Evolutionary conservation across 2,888 invertebrate genomes (phyloP), one percentile per base, ranked within the genome.

Genomic region (Scrobipalpa costella): DNA sequence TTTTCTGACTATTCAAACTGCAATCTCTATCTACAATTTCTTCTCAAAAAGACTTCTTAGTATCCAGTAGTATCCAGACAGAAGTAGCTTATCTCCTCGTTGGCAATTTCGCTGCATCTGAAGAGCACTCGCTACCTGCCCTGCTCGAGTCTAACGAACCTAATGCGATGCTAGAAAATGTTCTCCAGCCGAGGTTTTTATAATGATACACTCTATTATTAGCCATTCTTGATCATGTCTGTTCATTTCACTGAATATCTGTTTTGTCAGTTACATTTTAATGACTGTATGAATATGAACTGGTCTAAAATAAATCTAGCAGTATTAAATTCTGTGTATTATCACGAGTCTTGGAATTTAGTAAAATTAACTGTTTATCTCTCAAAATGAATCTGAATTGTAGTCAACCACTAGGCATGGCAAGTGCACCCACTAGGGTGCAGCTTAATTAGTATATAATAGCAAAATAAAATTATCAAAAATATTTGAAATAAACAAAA

Each of bases 91-190:
- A 55, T 55, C 49, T 49, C 19, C 55, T 34, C 27, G 52, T 52
- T 27, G 21, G 19, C 52, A 52, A 52, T 49, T 27, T 52, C 11
- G 21, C 55, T 55, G 55, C 55, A 55, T 8, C 34, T 34, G 11
- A 15, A 55, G 55, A 27, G 27, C 55, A 7, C 27, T 52, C 27
- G 17, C 17, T 21, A 21, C 19, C 6, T 21, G 17, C 33, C 33
- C 55, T 55, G 34, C 27, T 11, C 27, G 9, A 7, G 21, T 52
- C 55, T 55, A 55, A 34, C 55, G 55, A 55, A 55, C 55, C 55
- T 34, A 55, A 34, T 55, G 15, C 33, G 21, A 27, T 52, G n/a
- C 52, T 52, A 52, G 13, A 33, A 21, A 52, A 52, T 7, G n/a
- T 19, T 19, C 21, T 7, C 21, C 49, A 49, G 15, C 44, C 44